Conservation (phyloP, 2,113 vertebrate genomes). For the Phodopus roborovskii region DNA sequence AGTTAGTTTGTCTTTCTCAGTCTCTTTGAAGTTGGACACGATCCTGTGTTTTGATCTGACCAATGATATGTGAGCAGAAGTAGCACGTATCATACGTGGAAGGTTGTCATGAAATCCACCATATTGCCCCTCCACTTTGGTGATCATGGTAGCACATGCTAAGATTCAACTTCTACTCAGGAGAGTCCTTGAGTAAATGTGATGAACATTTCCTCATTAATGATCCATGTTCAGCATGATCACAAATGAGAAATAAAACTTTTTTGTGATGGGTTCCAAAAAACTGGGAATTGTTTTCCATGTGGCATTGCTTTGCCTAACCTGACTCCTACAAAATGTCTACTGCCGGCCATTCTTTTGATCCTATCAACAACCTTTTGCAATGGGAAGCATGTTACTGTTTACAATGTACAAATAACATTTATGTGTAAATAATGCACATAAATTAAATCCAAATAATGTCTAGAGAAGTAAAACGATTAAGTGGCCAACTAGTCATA, state of each 20-base stretch:
- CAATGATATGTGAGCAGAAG: not conserved
- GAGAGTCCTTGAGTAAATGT: rapidly evolving
- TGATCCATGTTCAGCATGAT: not conserved
- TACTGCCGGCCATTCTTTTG: not conserved
- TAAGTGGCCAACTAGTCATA: not conserved
- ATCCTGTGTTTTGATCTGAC: not conserved
- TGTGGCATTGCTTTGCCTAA: not conserved
- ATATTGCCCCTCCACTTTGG: rapidly evolving
- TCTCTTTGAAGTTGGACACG: not conserved
- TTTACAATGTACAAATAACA: no score
- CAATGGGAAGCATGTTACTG: not conserved
- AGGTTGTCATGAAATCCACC: not conserved
- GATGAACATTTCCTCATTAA: not conserved
- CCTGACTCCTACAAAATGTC: not conserved
- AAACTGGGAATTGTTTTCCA: not conserved
- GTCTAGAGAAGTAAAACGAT: not conserved
- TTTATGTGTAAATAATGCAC: not conserved
- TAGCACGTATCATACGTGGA: not conserved
- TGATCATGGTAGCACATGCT: no score
- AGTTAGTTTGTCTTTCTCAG: not conserved
- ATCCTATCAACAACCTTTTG: not conserved
- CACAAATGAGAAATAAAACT: not conserved
- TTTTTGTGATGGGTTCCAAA: not conserved
- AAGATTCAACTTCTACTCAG: no score
- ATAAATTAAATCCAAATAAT: not conserved